Conservation (phyloP, 2,797 vertebrate species). For the Aldrovandia affinis region DNA sequence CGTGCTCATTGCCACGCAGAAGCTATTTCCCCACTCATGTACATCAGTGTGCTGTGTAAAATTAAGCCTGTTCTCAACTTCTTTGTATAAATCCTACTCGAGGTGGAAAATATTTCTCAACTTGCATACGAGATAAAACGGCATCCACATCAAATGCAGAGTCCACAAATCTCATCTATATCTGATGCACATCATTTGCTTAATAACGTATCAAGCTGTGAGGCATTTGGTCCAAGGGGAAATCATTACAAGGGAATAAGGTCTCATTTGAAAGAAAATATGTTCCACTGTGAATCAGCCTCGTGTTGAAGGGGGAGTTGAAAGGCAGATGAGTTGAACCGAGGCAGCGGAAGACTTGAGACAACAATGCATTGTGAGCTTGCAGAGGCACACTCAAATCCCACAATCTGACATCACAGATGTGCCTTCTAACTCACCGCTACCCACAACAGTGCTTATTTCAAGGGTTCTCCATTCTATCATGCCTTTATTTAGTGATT, state of each 20-base stretch:
- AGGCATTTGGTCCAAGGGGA: constrained; percentile 20
- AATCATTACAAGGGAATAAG: constrained; percentile 23
- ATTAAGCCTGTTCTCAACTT: neutral
- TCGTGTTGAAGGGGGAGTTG: neutral
- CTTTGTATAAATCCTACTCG: neutral
- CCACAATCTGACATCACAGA: constrained; percentile 1
- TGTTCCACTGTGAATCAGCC: constrained; percentile 9
- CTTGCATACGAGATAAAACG: constrained; percentile 6
- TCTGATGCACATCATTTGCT: constrained; percentile 22
- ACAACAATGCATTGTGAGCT: neutral
- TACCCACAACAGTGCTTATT: neutral
- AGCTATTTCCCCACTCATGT: neutral
- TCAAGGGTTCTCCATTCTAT: constrained; percentile 8
- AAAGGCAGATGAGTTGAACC: neutral
- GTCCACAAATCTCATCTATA: constrained; percentile 10
- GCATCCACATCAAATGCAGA: neutral
- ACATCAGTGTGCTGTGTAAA: constrained; percentile 1
- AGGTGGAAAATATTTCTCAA: neutral
- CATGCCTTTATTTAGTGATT: constrained; percentile 1
- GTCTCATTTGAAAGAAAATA: constrained; percentile 24
- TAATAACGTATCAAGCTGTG: constrained; percentile 22
- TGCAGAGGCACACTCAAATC: neutral
- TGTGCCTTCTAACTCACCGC: neutral
- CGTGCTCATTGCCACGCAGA: neutral
- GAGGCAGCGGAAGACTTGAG: neutral